Base-by-base conservation (phyloP, 1,140 invertebrate species). In the Sycophaga agraensis region DNA sequence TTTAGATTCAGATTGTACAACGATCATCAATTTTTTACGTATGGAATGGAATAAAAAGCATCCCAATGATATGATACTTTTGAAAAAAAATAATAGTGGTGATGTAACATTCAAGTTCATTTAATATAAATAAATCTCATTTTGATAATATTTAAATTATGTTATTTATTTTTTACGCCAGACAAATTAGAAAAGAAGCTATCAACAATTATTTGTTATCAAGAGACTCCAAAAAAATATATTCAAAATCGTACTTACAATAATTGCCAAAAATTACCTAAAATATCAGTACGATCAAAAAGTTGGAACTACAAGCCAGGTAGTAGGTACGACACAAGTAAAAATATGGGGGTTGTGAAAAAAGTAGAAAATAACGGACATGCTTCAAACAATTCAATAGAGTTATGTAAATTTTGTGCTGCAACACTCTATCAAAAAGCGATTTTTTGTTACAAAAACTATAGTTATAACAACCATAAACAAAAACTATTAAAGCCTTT, bases 1-100 rank as follows among this genome's bases (percentile, higher is more conserved):
- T 8, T 53, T 85, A 14, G 70, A 70, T 34, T 75, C 70, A 1
- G 84, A 84, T 43, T 79, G 71, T 34, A 55, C 57, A 11, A 73
- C 70, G 26, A 68, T 84, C 26, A 64, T 84, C 2, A 71, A 73
- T 49, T 85, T 75, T 72, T 70, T 87, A 24, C 66, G 80, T n/a
- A n/a, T n/a, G n/a, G 78, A 84, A 72, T 83, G 76, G 77, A 77
- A 78, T 51, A 68, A 63, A 50, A 42, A 49, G 8, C 54, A 78
- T 65, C 75, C 73, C 2, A 68, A 72, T n/a, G 66, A 73, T 54
- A 37, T 17, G 9, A 31, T 72, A 6, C 53, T 63, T 42, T 31
- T 40, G 14, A 60, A 60, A 4, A 42, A 65, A 66, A 62, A 67
- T 66, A 45, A 55, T 35, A 34, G 64, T 61, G 42, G 65, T 69